Evolutionary conservation across 2,797 vertebrate genomes (phyloP), one percentile per base, ranked within the genome.

Genomic region (Lycodopsis pacificus): DNA sequence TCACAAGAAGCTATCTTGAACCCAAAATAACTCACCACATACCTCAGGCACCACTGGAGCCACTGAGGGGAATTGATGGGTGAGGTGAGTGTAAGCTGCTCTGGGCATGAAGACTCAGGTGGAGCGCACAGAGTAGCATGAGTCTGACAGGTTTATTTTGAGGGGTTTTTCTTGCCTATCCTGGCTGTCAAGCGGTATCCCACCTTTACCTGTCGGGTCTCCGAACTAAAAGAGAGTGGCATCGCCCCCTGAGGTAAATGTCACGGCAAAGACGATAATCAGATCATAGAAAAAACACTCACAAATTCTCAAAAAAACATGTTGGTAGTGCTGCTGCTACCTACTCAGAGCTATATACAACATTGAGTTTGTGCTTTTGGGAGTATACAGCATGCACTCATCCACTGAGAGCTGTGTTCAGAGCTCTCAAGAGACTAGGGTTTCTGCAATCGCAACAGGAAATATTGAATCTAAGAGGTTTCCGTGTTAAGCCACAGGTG

Each of bases 81-180:
- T 81, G 81, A 84, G 73, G 80, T 77, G 68, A 70, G 84, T 78
- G 81, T 53, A 68, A 80, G 76, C 34, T 13, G 77, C 86, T 86
- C 71, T 75, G 58, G 82, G 88, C 87, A 17, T 62, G 19, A 69
- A 62, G 46, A 78, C 68, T 80, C 82, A 84, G 87, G 80, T 89
- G 82, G 48, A 88, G 46, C 4, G 3, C 25, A 27, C 25, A 75
- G 48, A 79, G 32, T 11, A 77, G 44, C 65, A 71, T 64, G 30
- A 68, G 77, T 58, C 58, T 77, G 85, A 74, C 32, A 71, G 69
- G 9, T 36, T n/a, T 69, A 34, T 34, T 34, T 65, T 27, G 0
- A 2, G 2, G 57, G 74, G 63, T 25, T 77, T 68, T 76, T 51
- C 51, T 36, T 25, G 1, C 14, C 11, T 14, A 19, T 68, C 11